Conservation (phyloP, 2,888 invertebrate genomes). For the Lasioglossum malachurum region DNA sequence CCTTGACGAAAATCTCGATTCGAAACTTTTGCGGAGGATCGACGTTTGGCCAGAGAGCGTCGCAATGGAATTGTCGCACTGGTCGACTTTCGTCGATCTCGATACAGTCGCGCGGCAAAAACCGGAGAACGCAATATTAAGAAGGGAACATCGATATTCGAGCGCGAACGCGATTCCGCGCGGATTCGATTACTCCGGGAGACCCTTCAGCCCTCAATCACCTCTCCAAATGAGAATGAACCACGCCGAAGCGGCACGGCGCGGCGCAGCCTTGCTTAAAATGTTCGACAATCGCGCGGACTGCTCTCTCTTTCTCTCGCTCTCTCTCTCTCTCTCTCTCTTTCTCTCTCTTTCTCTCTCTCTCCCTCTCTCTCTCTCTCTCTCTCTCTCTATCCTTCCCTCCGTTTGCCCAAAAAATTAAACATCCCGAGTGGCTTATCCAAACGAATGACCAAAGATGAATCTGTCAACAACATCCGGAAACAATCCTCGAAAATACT, state of each 20-base stretch:
- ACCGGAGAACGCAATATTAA: slow-evolving; percentile 3
- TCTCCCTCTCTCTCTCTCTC: no score
- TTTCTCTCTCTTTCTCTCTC: background rate
- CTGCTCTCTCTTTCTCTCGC: no score
- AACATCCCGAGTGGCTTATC: background rate
- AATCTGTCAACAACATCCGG: background rate
- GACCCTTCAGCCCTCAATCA: slow-evolving; percentile 49
- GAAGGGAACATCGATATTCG: slow-evolving; percentile 32
- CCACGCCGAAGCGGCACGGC: slow-evolving; percentile 44
- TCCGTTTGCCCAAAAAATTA: background rate
- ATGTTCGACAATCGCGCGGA: slow-evolving; percentile 21
- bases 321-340: background rate
- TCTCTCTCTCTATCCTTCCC: no score
- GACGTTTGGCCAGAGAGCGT: background rate
- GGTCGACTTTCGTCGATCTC: background rate
- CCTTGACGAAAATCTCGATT: background rate
- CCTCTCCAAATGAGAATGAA: slow-evolving; percentile 49
- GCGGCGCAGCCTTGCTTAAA: slow-evolving; percentile 57
- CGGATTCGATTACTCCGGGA: slow-evolving; percentile 45
- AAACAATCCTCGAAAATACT: no score
- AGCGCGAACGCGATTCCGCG: slow-evolving; percentile 49
- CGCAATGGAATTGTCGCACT: background rate
- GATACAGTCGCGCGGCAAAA: slow-evolving; percentile 4
- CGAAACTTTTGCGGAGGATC: slow-evolving; percentile 6
- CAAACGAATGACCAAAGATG: no score